Conservation (phyloP, 2,113 vertebrate genomes). For the Nothobranchius kuhntae region DNA sequence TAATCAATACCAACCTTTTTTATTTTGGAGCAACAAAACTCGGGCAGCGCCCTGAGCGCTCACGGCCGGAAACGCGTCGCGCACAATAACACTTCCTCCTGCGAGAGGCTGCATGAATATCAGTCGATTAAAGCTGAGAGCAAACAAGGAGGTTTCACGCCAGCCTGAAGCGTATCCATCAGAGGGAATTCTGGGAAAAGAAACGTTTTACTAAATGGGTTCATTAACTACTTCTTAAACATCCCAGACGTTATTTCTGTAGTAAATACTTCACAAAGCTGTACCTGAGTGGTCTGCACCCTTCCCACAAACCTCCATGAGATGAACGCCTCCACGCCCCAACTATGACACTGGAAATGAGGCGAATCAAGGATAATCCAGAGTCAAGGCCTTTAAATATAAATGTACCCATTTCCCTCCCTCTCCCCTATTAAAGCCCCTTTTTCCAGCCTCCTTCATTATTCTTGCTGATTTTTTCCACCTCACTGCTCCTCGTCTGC, state of each 20-base stretch:
- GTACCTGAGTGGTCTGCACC: neutral
- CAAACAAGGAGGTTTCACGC: conserved; percentile 52
- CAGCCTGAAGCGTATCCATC: conserved; percentile 45
- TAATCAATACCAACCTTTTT: conserved; percentile 51
- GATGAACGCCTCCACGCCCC: too few relatives aligned
- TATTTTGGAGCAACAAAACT: conserved; percentile 17
- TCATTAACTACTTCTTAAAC: neutral
- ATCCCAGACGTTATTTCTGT: neutral
- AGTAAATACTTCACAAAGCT: neutral
- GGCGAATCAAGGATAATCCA: neutral
- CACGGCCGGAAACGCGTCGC: conserved; percentile 44
- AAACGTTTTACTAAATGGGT: neutral
- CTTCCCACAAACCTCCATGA: too few relatives aligned
- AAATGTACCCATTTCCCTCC: neutral
- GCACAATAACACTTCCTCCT: conserved; percentile 46
- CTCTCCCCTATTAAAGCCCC: conserved; percentile 8
- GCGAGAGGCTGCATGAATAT: conserved; percentile 36
- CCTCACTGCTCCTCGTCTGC: conserved; percentile 1
- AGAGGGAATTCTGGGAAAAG: conserved; percentile 43
- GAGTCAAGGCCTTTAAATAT: neutral
- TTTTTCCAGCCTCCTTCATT: conserved; percentile 29
- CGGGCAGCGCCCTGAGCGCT: conserved; percentile 30
- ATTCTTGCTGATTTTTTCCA: conserved; percentile 30
- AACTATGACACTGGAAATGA: neutral
- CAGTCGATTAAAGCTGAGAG: conserved; percentile 55